phyloP scores from a whole-genome alignment of 35 echinoderm and acorn worm species.

The Acanthaster planci region DNA sequence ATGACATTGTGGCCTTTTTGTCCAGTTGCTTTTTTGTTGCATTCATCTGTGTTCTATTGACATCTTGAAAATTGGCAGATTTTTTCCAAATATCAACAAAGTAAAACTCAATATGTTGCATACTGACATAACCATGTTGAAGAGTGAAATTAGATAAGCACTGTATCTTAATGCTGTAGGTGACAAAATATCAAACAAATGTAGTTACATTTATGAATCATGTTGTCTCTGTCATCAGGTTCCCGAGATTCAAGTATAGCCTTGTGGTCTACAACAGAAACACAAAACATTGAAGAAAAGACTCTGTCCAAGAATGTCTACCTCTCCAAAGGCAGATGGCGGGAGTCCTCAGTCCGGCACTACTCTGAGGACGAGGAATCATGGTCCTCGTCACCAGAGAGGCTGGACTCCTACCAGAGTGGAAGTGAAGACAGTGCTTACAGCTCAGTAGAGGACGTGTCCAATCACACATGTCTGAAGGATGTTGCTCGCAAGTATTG shows the following conservation, averaged over 20 bases:
- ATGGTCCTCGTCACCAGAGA: background rate
- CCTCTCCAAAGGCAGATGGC: background rate
- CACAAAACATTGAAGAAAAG: background rate
- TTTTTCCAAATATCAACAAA: too few species aligned
- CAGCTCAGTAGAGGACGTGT: conserved; percentile 19
- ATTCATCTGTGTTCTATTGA: too few species aligned
- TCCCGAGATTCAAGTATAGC: conserved; percentile 52
- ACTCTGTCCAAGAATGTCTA: background rate
- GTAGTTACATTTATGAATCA: background rate
- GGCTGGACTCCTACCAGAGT: background rate
- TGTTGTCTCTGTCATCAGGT: conserved; percentile 1
- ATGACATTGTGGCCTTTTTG: too few species aligned
- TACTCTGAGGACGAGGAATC: background rate
- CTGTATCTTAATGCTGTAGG: too few species aligned
- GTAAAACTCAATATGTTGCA: too few species aligned
- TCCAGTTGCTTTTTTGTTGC: too few species aligned
- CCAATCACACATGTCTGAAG: conserved; percentile 19
- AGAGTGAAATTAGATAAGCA: too few species aligned
- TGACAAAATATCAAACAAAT: too few species aligned
- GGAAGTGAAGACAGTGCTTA: conserved; percentile 35
- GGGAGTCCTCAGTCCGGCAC: background rate
- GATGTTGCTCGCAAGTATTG: conserved; percentile 39
- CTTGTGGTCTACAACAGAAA: conserved; percentile 38
- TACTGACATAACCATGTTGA: too few species aligned
- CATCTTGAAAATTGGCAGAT: too few species aligned